Evolutionary conservation across 2,888 invertebrate species (phyloP), one percentile per base, ranked within the genome.

Genomic region (Hyposoter dolosus): DNA sequence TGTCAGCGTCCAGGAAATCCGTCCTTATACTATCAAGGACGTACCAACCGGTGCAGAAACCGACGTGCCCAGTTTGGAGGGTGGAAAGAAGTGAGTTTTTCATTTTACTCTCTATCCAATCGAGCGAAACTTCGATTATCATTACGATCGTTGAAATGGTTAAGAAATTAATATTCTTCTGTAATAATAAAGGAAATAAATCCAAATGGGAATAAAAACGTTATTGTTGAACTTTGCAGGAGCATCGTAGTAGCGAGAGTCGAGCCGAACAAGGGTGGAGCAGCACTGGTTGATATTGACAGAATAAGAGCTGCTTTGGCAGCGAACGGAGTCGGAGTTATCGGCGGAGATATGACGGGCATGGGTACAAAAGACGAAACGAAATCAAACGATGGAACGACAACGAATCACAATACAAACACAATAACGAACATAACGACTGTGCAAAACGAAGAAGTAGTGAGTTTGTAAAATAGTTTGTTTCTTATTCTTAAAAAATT

Each of bases 1-100:
- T 92, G 97, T 98, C 0, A 96, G 95, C 71, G 97, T 98, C 81
- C 95, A 97, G 90, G 96, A 97, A 82, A 96, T 98, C 66, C 96
- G 96, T 86, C 97, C 97, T 0, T 96, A 97, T 90, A 95, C 94
- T 89, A 88, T 90, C 23, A 90, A 90, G 71, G 91, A 90, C 78
- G 84, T 85, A 17, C 86, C 90, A 4, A 65, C 81, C 12, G 89
- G 86, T 12, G 69, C 85, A n/a, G 86, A 63, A 40, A 83, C 40
- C 7, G 82, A 88, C 80, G 50, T 88, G 56, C 86, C 89, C 19
- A 90, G 71, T 76, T 69, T 86, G 10, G 90, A 89, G 19, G 87
- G 80, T 60, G 90, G 89, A 12, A 93, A 93, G 88, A 92, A 91
- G 94, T 93, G 78, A 83, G 88, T 82, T 23, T 9, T 15, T 28